phyloP scores from a whole-genome alignment of 1,140 invertebrate genomes.

The Macrotrachela quadricornifera region DNA sequence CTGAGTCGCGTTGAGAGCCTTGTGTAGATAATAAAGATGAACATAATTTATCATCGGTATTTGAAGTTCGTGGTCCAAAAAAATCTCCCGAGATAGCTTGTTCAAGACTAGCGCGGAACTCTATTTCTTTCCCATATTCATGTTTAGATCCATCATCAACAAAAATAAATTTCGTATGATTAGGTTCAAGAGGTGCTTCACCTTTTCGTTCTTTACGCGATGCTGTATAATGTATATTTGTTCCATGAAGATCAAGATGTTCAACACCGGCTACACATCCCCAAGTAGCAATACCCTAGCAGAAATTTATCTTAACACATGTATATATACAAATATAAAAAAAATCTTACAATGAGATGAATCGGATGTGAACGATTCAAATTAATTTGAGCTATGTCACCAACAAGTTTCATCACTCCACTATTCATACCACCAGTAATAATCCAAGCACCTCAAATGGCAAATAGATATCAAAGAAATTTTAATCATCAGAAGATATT shows the following conservation, averaged over 20 bases:
- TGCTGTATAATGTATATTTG: neutral
- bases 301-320: too few species aligned
- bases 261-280: constrained; percentile 17
- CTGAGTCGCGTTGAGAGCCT: too few species aligned
- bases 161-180: constrained; percentile 32
- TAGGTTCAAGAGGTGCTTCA: constrained; percentile 21
- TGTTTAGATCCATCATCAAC: constrained; percentile 28
- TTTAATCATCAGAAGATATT: too few species aligned
- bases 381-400: constrained; percentile 24
- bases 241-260: neutral
- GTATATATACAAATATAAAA: too few species aligned
- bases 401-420: constrained; percentile 32
- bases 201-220: neutral
- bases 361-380: constrained; percentile 3
- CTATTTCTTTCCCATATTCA: constrained; percentile 23
- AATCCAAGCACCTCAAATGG: constrained; percentile 21
- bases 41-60: too few species aligned
- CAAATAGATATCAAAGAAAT: too few species aligned
- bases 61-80: too few species aligned
- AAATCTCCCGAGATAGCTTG: constrained; percentile 5
- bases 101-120: constrained; percentile 21
- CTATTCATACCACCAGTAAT: constrained; percentile 30
- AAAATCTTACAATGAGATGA: constrained; percentile 1
- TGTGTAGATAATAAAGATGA: too few species aligned
- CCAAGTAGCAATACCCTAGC: constrained; percentile 26